Conservation (phyloP, 2,888 invertebrate genomes). For the Heteropelma amictum region DNA sequence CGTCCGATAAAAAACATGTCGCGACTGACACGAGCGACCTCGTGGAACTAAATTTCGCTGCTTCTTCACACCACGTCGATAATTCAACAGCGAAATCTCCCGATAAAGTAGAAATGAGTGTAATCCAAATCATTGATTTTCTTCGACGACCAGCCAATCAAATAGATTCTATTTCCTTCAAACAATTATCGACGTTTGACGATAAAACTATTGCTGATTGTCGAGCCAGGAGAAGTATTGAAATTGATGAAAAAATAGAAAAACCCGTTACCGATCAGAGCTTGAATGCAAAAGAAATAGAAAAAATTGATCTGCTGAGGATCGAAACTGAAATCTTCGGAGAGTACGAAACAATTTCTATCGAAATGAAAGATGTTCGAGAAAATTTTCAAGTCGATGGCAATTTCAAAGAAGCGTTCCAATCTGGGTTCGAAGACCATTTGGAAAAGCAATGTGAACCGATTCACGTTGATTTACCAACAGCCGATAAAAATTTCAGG, state of each 20-base stretch:
- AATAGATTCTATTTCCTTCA: neutral
- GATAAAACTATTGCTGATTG: neutral
- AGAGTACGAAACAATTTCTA: conserved; percentile 23
- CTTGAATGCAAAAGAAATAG: neutral
- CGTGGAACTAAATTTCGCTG: neutral
- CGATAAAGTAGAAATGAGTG: neutral
- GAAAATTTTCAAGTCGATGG: neutral
- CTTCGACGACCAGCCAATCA: neutral
- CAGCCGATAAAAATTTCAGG: neutral
- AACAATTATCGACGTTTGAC: neutral
- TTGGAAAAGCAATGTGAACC: neutral
- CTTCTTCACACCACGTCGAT: neutral
- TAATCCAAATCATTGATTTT: conserved; percentile 27
- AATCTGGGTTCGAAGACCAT: neutral
- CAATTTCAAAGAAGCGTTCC: neutral
- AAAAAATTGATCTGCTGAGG: conserved; percentile 18
- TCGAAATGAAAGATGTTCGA: conserved; percentile 33
- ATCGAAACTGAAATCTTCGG: conserved; percentile 41
- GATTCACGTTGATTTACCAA: neutral
- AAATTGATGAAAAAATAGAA: neutral
- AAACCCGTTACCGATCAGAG: neutral
- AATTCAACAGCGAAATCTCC: neutral
- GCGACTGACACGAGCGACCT: conserved; percentile 42
- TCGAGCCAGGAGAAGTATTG: neutral
- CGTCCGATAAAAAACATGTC: conserved; percentile 11